These are phyloP conservation scores for Nyctibius grandis DNA, from an alignment of 2,797 vertebrate species.

Conservation along the genomic window DNA sequence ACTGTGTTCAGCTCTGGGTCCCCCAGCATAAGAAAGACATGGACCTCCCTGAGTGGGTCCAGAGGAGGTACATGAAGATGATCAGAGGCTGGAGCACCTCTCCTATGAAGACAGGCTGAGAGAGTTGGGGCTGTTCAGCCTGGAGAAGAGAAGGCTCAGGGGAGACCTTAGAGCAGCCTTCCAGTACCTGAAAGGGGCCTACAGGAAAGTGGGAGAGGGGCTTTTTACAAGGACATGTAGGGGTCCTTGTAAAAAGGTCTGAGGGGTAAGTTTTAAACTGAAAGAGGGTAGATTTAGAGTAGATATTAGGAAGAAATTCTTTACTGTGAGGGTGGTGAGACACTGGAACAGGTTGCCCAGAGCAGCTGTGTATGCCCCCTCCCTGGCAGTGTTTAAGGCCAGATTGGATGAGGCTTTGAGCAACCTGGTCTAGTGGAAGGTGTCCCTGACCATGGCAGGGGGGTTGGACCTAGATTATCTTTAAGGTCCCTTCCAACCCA, in stretches of 20 bases:
- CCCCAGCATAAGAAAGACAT: neutral
- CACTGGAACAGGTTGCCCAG: neutral
- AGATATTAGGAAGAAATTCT: neutral
- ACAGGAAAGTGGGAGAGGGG: neutral
- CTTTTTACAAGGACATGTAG: no score
- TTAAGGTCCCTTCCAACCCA: neutral
- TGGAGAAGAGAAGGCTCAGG: neutral
- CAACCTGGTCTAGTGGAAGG: neutral
- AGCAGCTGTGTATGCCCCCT: neutral
- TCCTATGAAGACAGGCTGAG: neutral
- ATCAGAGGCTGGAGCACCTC: neutral
- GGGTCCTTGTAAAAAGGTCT: no score
- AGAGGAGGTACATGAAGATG: neutral
- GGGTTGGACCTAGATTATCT: neutral
- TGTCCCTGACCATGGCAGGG: neutral
- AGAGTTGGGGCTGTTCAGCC: neutral
- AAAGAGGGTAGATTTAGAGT: neutral
- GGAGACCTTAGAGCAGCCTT: neutral
- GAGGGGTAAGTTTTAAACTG: neutral
- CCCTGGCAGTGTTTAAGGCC: neutral
- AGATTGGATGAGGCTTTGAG: neutral
- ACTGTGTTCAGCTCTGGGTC: neutral
- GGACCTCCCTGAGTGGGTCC: rapidly evolving
- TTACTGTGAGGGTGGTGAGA: neutral
- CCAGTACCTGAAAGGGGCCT: neutral